Percentiles rank a stretch among this genome's conserved stretches.
phyloP scores from a whole-genome alignment of 2,113 vertebrate species.

The Thunnus thynnus region DNA sequence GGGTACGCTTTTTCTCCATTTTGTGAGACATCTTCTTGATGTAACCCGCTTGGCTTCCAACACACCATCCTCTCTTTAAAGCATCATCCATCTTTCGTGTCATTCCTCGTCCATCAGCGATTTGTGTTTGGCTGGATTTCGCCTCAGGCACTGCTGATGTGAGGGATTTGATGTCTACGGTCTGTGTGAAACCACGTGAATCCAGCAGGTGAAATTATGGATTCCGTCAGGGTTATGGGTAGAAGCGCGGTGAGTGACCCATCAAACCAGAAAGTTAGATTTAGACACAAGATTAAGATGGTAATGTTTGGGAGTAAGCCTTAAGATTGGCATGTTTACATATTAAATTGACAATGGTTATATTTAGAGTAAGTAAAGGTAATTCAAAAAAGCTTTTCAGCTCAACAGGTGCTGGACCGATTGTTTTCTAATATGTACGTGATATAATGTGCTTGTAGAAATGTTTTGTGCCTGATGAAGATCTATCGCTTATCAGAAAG shows the following conservation, averaged over 20 bases:
- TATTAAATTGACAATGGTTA: too few relatives aligned
- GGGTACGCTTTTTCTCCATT: neutral
- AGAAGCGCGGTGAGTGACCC: neutral
- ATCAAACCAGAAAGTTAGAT: neutral
- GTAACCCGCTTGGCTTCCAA: neutral
- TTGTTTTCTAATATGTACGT: too few relatives aligned
- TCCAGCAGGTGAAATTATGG: neutral
- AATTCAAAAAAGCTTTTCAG: too few relatives aligned
- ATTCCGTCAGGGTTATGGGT: neutral
- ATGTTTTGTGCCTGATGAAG: too few relatives aligned
- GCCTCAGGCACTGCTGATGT: constrained; percentile 40
- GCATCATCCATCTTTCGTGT: constrained; percentile 37
- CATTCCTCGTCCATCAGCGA: constrained; percentile 47
- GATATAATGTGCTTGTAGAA: too few relatives aligned
- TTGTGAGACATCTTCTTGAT: neutral
- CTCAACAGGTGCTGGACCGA: neutral
- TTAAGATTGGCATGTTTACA: neutral
- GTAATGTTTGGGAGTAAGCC: neutral
- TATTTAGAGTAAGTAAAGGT: too few relatives aligned
- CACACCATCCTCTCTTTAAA: neutral
- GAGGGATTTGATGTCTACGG: constrained; percentile 32
- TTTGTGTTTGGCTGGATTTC: constrained; percentile 13
- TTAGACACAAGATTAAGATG: neutral
- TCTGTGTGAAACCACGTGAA: neutral
- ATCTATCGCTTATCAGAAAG: too few relatives aligned